A percentile compares a stretch with the other conserved stretches of the same genome.
Evolutionary conservation across 2,113 vertebrate species (phyloP).

Genomic region (Chamaetylas fuelleborni): DNA sequence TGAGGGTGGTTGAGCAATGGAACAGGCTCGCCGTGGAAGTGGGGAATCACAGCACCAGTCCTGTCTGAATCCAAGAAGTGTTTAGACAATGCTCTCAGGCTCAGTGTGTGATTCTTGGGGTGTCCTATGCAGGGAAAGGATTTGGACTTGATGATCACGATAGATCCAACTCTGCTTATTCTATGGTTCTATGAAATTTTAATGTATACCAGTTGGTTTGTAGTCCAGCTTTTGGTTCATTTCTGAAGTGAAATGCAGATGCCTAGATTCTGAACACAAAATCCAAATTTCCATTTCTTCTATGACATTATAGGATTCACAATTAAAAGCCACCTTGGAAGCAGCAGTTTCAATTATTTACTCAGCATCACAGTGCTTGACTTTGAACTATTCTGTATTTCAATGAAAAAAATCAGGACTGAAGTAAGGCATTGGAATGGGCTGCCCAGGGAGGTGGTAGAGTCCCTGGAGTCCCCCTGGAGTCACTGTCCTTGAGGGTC

Average conservation of each 20-base stretch:
- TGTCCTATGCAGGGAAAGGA: neutral
- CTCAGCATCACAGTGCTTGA: neutral
- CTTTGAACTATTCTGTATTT: too few species aligned
- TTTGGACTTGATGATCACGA: neutral
- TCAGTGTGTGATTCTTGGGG: neutral
- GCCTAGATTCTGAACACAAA: neutral
- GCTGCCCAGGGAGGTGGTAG: neutral
- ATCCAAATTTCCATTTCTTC: neutral
- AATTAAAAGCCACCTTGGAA: neutral
- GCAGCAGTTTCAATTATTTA: neutral
- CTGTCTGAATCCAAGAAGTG: neutral
- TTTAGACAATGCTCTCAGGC: neutral
- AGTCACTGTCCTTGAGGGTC: fast-evolving
- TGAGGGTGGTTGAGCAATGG: neutral
- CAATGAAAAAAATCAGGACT: too few species aligned
- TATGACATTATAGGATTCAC: too few species aligned
- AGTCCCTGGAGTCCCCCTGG: neutral
- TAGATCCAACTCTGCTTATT: neutral
- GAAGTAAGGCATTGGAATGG: neutral
- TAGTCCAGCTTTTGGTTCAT: neutral
- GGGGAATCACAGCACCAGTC: neutral
- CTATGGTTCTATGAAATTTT: neutral
- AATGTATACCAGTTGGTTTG: neutral
- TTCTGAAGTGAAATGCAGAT: neutral
- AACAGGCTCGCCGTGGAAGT: neutral